Evolutionary conservation across 1,140 invertebrate species (phyloP).

Genomic region (Drosophila simulans): DNA sequence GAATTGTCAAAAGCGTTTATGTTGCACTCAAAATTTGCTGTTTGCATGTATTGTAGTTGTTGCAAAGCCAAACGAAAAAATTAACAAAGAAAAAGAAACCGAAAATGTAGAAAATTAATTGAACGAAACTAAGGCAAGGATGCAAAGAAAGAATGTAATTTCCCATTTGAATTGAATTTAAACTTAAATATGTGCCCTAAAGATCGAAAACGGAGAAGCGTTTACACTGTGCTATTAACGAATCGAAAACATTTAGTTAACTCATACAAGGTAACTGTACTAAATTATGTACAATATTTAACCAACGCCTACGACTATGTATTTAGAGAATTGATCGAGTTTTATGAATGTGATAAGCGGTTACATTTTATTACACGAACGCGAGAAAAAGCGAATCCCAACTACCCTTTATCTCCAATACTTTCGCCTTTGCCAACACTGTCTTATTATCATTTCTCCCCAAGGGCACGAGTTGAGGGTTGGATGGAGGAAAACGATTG

Average conservation of each 20-base stretch:
- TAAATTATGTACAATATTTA: conserved; percentile 57
- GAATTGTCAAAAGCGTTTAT: conserved; percentile 49
- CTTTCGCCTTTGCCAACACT: conserved; percentile 36
- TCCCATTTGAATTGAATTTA: conserved; percentile 10
- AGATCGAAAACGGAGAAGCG: conserved; percentile 20
- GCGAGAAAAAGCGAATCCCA: conserved; percentile 7
- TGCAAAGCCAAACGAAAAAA: conserved; percentile 33
- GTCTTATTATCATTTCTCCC: conserved; percentile 18
- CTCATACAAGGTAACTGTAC: conserved; percentile 60
- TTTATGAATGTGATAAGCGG: conserved; percentile 70
- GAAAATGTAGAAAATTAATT: conserved; percentile 15
- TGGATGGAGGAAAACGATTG: conserved; percentile 13
- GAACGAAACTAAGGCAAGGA: conserved; percentile 2
- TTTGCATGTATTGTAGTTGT: conserved; percentile 68
- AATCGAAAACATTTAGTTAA: conserved; percentile 66
- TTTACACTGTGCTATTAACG: conserved; percentile 69
- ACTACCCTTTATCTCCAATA: conserved; percentile 17
- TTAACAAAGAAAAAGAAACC: conserved; percentile 6
- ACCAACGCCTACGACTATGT: conserved; percentile 41
- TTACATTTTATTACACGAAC: conserved; percentile 60
- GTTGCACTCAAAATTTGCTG: conserved; percentile 54
- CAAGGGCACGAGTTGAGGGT: conserved; percentile 15
- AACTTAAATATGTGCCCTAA: conserved; percentile 57
- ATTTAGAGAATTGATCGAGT: conserved; percentile 57
- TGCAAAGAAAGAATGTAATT: neutral